phyloP scores from a whole-genome alignment of 1,140 invertebrate species.

The Heliconius congener region DNA sequence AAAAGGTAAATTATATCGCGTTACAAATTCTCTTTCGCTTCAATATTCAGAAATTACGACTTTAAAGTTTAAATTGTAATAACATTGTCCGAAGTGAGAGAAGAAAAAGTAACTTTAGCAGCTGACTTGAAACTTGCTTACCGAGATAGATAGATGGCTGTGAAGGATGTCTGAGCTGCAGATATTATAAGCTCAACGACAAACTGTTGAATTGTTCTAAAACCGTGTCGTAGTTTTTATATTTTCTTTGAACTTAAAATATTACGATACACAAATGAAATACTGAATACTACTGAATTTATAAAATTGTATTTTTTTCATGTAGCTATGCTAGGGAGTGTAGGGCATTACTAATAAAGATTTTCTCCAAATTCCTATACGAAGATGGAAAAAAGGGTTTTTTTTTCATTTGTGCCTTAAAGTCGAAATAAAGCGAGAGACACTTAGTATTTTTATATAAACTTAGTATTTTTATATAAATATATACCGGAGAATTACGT shows the following conservation, averaged over 20 bases:
- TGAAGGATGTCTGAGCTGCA: constrained; percentile 38
- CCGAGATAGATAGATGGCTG: constrained; percentile 46
- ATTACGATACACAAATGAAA: too few relatives aligned
- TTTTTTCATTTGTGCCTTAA: too few relatives aligned
- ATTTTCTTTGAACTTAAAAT: background rate
- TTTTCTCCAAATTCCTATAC: too few relatives aligned
- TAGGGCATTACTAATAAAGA: too few relatives aligned
- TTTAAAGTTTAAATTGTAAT: constrained; percentile 49
- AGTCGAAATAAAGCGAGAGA: too few relatives aligned
- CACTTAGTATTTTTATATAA: too few relatives aligned
- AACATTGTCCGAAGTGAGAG: constrained; percentile 52
- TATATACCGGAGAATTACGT: too few relatives aligned
- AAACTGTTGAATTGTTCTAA: constrained; percentile 1
- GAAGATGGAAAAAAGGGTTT: too few relatives aligned
- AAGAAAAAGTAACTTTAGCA: constrained; percentile 46
- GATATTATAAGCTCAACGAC: constrained; percentile 3
- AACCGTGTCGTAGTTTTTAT: background rate
- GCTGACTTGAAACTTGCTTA: constrained; percentile 59
- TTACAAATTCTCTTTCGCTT: constrained; percentile 21
- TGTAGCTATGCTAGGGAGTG: too few relatives aligned
- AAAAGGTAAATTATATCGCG: constrained; percentile 14
- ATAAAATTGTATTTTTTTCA: too few relatives aligned
- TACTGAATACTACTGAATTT: too few relatives aligned
- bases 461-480: too few relatives aligned
- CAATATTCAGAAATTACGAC: constrained; percentile 28